A percentile compares a stretch with the other conserved stretches of the same genome.
phyloP scores from a whole-genome alignment of 2,888 invertebrate species.

The Nipponacmea schrenckii region DNA sequence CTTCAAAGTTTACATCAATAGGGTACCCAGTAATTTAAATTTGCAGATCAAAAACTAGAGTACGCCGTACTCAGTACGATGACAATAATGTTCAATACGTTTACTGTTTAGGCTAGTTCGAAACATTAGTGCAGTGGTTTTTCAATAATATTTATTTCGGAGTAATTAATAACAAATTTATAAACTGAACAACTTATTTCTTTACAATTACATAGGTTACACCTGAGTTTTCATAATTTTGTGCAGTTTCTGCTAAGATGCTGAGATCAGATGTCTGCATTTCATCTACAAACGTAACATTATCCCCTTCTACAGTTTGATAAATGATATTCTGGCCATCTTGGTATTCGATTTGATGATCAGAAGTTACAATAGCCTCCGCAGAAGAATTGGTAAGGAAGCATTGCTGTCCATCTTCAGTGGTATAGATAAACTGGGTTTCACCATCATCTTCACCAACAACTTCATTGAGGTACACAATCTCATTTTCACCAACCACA shows the following conservation, averaged over 20 bases:
- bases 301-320: background rate
- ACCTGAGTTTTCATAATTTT: background rate
- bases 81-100: too few relatives aligned
- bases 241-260: slow-evolving; percentile 2
- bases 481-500: background rate
- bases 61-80: too few relatives aligned
- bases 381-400: background rate
- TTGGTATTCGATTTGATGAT: background rate
- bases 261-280: background rate
- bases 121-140: too few relatives aligned
- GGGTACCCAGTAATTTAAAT: too few relatives aligned
- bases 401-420: background rate
- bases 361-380: background rate
- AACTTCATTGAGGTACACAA: background rate
- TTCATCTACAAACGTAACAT: slow-evolving; percentile 1
- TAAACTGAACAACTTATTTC: background rate
- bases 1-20: too few relatives aligned
- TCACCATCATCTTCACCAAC: background rate
- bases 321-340: background rate
- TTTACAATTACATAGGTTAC: slow-evolving; percentile 1
- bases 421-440: background rate
- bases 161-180: too few relatives aligned
- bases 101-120: too few relatives aligned
- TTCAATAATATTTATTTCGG: too few relatives aligned
- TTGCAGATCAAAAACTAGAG: too few relatives aligned